phyloP scores from a whole-genome alignment of 2,888 invertebrate genomes.

The Melanophora roralis region DNA sequence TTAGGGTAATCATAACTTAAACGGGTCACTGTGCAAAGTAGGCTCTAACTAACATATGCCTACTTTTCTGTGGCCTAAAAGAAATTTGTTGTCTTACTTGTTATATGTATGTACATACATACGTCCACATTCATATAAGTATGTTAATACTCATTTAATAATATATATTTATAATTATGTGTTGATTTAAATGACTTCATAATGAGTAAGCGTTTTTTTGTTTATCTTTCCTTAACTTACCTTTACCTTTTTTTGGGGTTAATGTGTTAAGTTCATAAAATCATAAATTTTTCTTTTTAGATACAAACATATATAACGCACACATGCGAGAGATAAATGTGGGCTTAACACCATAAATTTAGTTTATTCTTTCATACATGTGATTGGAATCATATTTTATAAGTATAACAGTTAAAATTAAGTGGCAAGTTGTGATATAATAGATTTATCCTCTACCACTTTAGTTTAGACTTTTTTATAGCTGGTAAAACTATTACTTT shows the following conservation, averaged over 20 bases:
- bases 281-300: slow-evolving; percentile 5
- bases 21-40: no score
- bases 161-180: neutral
- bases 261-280: slow-evolving; percentile 16
- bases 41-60: no score
- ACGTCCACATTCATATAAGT: no score
- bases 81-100: no score
- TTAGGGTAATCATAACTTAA: no score
- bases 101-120: no score
- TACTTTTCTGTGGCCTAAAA: neutral
- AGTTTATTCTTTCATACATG: neutral
- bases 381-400: slow-evolving; percentile 12
- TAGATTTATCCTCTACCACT: neutral
- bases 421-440: slow-evolving; percentile 15
- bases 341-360: slow-evolving; percentile 20
- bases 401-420: slow-evolving; percentile 7
- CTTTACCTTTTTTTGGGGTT: neutral
- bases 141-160: no score
- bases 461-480: neutral
- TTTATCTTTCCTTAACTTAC: no score
- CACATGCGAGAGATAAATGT: neutral
- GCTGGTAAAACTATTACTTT: neutral
- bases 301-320: neutral
- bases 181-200: slow-evolving; percentile 22
- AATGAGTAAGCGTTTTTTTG: slow-evolving; percentile 14